Evolutionary conservation across 1,140 invertebrate genomes (phyloP).

Genomic region (Psix sp.): DNA sequence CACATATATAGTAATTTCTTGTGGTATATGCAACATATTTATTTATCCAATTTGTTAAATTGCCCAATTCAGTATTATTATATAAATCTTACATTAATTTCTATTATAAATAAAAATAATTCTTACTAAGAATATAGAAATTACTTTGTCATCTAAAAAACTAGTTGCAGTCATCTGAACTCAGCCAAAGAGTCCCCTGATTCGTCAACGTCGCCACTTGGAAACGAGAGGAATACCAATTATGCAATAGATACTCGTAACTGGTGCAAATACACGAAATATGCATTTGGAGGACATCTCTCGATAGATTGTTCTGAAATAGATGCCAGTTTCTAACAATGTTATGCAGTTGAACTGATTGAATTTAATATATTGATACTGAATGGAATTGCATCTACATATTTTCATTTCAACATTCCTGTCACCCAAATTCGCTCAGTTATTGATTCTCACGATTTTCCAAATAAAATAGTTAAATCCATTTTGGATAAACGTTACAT

Average conservation of each 20-base stretch:
- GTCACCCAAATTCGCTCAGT: no score
- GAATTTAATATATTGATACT: conserved; percentile 6
- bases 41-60: no score
- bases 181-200: conserved; percentile 12
- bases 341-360: conserved; percentile 15
- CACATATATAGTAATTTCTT: no score
- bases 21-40: no score
- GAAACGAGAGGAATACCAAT: conserved; percentile 37
- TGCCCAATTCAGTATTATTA: no score
- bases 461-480: no score
- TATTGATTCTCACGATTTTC: no score
- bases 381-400: background rate
- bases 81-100: no score
- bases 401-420: no score
- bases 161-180: conserved; percentile 9
- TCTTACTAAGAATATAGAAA: conserved; percentile 26
- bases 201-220: conserved; percentile 25
- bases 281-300: conserved; percentile 51
- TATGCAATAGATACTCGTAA: conserved; percentile 19
- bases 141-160: background rate
- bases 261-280: conserved; percentile 45
- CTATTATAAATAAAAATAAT: no score
- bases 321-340: conserved; percentile 28
- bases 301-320: conserved; percentile 33
- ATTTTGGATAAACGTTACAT: no score